These are phyloP conservation scores for Agrotis segetum DNA, from an alignment of 2,888 invertebrate genomes.

Conservation along the genomic window DNA sequence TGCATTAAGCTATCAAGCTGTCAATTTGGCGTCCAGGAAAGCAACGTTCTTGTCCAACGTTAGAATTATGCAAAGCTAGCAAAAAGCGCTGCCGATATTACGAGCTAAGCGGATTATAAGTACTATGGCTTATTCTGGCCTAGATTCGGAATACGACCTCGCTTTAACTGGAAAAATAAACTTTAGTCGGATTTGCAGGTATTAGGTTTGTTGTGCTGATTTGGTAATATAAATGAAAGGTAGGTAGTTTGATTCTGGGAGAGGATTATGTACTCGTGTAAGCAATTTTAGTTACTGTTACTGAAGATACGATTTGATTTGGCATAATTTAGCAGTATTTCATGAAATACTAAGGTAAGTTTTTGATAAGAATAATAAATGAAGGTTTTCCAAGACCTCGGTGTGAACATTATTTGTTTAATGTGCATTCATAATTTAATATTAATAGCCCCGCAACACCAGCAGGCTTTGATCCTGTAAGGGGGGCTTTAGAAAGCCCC, in stretches of 20 bases:
- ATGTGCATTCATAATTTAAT: too few relatives aligned
- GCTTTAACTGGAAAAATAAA: slow-evolving; percentile 57
- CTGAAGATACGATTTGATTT: too few relatives aligned
- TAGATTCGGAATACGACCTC: slow-evolving; percentile 57
- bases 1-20: slow-evolving; percentile 63
- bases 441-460: too few relatives aligned
- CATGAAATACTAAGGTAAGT: too few relatives aligned
- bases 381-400: too few relatives aligned
- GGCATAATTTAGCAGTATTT: not conserved
- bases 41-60: slow-evolving; percentile 55
- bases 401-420: too few relatives aligned
- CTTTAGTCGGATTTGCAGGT: slow-evolving; percentile 35
- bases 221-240: not conserved
- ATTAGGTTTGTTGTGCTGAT: slow-evolving; percentile 30
- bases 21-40: slow-evolving; percentile 65
- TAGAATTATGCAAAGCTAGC: slow-evolving; percentile 65
- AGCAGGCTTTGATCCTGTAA: too few relatives aligned
- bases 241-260: not conserved
- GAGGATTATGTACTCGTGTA: not conserved
- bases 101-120: slow-evolving; percentile 62
- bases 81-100: slow-evolving; percentile 62
- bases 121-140: slow-evolving; percentile 60
- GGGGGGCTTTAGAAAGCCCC: too few relatives aligned
- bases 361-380: too few relatives aligned
- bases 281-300: not conserved